phyloP scores from a whole-genome alignment of 2,113 vertebrate genomes.

The Corythornis madagascariensis region DNA sequence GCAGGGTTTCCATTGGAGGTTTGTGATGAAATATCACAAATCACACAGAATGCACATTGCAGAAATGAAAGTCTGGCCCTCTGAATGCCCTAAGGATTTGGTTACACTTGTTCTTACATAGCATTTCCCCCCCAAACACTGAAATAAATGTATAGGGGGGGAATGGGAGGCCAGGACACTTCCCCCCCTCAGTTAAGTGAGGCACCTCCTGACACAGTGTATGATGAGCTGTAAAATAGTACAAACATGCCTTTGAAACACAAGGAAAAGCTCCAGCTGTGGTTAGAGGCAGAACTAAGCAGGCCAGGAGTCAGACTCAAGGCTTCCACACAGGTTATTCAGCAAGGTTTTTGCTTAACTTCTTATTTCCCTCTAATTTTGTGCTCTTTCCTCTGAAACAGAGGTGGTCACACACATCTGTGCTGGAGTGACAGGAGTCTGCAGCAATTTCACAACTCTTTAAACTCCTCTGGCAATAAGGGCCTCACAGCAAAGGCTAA shows the following conservation, averaged over 20 bases:
- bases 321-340: not conserved
- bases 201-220: not conserved
- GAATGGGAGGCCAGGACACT: not conserved
- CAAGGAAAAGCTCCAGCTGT: not conserved
- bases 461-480: not conserved
- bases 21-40: not conserved
- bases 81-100: not conserved
- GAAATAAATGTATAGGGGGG: not conserved
- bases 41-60: accelerated
- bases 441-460: not conserved
- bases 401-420: not conserved
- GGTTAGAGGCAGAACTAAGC: not conserved
- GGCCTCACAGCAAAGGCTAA: not conserved
- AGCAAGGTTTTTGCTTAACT: not conserved
- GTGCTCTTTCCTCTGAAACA: not conserved
- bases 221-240: not conserved
- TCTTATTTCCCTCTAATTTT: not conserved
- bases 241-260: not conserved
- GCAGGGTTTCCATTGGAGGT: not conserved
- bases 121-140: no score
- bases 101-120: not conserved
- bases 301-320: not conserved
- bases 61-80: not conserved
- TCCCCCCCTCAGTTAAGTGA: not conserved
- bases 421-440: not conserved